Evolutionary conservation across 2,888 invertebrate species (phyloP).

Genomic region (Xestia xanthographa): DNA sequence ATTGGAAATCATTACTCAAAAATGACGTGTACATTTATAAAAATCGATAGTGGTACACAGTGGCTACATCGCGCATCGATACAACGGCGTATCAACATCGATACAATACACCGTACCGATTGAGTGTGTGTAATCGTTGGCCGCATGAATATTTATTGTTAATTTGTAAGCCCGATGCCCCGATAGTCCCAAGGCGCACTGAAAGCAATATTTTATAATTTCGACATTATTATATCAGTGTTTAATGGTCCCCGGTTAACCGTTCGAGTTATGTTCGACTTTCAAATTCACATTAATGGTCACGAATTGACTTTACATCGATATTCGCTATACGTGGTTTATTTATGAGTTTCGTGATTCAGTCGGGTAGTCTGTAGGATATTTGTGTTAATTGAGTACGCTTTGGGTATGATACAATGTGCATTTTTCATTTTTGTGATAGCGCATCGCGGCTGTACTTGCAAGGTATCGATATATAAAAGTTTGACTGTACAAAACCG

Average conservation of each 20-base stretch:
- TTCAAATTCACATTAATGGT: constrained; percentile 78
- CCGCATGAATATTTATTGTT: constrained; percentile 88
- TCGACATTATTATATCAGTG: constrained; percentile 82
- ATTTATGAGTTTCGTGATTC: constrained; percentile 77
- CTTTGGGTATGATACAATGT: constrained; percentile 17
- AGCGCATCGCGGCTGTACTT: constrained; percentile 2
- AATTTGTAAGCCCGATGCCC: constrained; percentile 85
- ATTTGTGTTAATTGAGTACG: constrained; percentile 58
- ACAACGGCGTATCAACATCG: constrained; percentile 52
- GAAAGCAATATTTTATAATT: constrained; percentile 83
- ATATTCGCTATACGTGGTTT: constrained; percentile 72
- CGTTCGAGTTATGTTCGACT: constrained; percentile 75
- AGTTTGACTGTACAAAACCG: not conserved
- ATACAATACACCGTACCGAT: constrained; percentile 65
- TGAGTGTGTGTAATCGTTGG: constrained; percentile 75
- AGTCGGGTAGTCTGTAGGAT: constrained; percentile 62
- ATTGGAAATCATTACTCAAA: constrained; percentile 66
- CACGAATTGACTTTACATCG: constrained; percentile 75
- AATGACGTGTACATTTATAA: constrained; percentile 68
- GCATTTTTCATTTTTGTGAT: constrained; percentile 30
- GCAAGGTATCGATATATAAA: not conserved
- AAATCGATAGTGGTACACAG: constrained; percentile 72
- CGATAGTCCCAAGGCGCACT: constrained; percentile 83
- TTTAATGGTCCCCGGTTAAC: constrained; percentile 79
- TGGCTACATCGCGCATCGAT: constrained; percentile 73